A percentile compares a stretch with the other conserved stretches of the same genome.
Conservation (phyloP, 92 coral and sea anemone species). For the Epizoanthus scotinus region DNA sequence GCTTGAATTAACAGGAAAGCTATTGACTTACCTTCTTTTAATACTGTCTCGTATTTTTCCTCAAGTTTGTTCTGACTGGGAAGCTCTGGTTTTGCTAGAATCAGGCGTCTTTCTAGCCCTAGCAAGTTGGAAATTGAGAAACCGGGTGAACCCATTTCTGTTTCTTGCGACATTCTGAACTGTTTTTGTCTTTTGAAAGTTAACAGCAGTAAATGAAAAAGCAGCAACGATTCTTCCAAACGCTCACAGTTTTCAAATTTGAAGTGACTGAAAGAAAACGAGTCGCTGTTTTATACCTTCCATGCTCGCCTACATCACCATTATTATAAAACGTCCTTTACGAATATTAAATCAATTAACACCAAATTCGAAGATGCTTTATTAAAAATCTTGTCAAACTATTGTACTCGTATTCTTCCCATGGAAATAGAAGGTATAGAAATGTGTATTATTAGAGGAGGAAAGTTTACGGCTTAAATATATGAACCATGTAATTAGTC, state of each 20-base stretch:
- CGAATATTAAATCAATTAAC: slow-evolving; percentile 72
- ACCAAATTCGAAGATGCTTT: slow-evolving; percentile 56
- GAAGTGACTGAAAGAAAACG: neutral
- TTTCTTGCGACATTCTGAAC: slow-evolving; percentile 8
- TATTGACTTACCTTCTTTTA: slow-evolving; percentile 44
- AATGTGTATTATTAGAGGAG: slow-evolving; percentile 52
- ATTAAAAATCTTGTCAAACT: slow-evolving; percentile 32
- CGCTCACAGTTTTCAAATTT: slow-evolving; percentile 5
- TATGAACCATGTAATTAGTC: slow-evolving; percentile 60
- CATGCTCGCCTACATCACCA: slow-evolving; percentile 59
- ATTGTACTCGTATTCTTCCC: slow-evolving; percentile 48
- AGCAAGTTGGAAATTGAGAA: slow-evolving; percentile 64
- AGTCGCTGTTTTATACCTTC: slow-evolving; percentile 47
- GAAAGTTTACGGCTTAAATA: slow-evolving; percentile 38
- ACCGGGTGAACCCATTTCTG: slow-evolving; percentile 39
- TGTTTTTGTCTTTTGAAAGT: neutral
- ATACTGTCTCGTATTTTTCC: slow-evolving; percentile 19
- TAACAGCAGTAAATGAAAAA: neutral
- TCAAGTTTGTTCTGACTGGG: slow-evolving; percentile 13
- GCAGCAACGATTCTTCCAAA: neutral
- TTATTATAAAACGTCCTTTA: slow-evolving; percentile 57
- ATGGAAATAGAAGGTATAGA: slow-evolving; percentile 7
- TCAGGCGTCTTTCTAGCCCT: slow-evolving; percentile 44
- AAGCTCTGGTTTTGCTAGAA: slow-evolving; percentile 22
- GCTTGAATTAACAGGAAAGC: neutral